Evolutionary conservation across 2,888 invertebrate species (phyloP).

Genomic region (Eupelmus urozonus): DNA sequence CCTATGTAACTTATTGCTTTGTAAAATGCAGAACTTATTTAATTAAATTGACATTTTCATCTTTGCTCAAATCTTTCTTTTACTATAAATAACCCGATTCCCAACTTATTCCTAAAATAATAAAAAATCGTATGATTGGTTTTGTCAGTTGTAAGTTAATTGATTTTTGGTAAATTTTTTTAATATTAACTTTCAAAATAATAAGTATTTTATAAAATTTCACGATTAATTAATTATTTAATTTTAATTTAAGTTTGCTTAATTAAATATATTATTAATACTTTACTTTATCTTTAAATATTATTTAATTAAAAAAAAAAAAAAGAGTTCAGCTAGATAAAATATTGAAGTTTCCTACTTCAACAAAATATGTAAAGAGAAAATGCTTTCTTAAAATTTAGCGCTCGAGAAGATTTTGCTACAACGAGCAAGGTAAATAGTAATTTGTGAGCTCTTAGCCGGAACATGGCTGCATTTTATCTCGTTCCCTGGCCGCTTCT

Average conservation of each 20-base stretch:
- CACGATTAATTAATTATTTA: background rate
- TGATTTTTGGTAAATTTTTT: background rate
- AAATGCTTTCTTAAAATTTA: background rate
- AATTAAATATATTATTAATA: background rate
- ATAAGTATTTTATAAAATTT: background rate
- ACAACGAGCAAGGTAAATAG: conserved; percentile 10
- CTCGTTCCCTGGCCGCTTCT: background rate
- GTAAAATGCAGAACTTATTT: conserved; percentile 78
- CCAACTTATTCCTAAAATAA: conserved; percentile 4
- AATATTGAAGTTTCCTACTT: background rate
- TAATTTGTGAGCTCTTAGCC: conserved; percentile 10
- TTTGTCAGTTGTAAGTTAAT: background rate
- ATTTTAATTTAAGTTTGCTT: background rate
- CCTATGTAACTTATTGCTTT: conserved; percentile 77
- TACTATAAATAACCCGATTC: conserved; percentile 2
- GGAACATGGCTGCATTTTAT: conserved; percentile 14
- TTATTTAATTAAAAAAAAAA: background rate
- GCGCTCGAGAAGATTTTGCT: background rate
- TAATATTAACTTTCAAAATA: background rate
- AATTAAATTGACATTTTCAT: conserved; percentile 69
- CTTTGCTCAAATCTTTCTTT: conserved; percentile 52
- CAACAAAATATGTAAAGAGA: background rate
- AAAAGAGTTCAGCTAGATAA: background rate
- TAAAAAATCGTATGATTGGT: no score
- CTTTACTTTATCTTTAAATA: background rate